Evolutionary conservation across 2,113 vertebrate species (phyloP), one percentile per base, ranked within the genome.

Genomic region (Cephalopholis sonnerati): DNA sequence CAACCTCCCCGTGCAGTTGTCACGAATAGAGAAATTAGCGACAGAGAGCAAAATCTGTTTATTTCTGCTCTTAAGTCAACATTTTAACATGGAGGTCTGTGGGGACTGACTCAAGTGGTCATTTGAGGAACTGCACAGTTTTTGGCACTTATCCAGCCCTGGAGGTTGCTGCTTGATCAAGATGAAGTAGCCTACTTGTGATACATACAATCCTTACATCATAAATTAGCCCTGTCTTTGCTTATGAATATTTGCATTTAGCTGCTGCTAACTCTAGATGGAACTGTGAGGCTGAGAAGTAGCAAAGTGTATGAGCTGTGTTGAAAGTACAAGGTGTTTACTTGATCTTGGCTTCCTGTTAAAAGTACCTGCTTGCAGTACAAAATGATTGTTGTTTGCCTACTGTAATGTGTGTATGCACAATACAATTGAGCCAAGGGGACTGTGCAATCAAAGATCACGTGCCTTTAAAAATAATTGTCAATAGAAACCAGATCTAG

Each of bases 371-470:
- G 20, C 55, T 39, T 22, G 24, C 4, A n/a, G 16, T 20, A 15
- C 9, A 48, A 29, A 27, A 9, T 67, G 20, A n/a, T 62, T 11
- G 4, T 24, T 2, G 15, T 67, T 29, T 36, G 61, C 17, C n/a
- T 41, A 55, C 32, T n/a, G 41, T 1, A 63, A 44, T 29, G 41
- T 72, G 51, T 36, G 7, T 44, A 24, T 24, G n/a, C 20, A 62
- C 1, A 9, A 41, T 46, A 55, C 48, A 76, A 64, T 4, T 3
- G 7, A 64, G 41, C 41, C 3, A 27, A 50, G 20, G 41, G 13
- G 41, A 44, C 29, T 59, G 13, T 74, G 25, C 7, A 32, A 65
- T 13, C 24, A 87, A 61, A 79, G 32, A 44, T 59, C 32, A 66
- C 6, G 11, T 53, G 48, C 13, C 12, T 54, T 44, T 11, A 27